Conservation (phyloP, 2,113 vertebrate species). For the Labrus mixtus region DNA sequence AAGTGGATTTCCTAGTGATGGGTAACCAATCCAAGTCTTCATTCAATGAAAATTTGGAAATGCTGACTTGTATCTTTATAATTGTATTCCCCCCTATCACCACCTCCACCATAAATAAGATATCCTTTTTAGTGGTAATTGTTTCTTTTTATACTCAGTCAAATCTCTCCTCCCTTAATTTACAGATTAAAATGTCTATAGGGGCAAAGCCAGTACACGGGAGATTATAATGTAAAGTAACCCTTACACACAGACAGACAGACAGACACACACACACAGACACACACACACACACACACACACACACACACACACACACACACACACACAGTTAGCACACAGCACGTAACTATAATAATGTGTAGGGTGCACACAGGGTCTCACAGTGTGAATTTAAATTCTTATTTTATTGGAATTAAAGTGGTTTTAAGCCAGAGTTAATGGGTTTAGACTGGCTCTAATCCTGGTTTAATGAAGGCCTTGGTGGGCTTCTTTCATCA, state of each 20-base stretch:
- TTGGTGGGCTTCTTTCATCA: constrained; percentile 81
- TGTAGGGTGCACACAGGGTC: constrained; percentile 33
- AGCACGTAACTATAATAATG: constrained; percentile 33
- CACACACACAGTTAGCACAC: constrained; percentile 11
- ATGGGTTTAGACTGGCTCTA: constrained; percentile 83
- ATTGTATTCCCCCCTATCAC: too few species aligned
- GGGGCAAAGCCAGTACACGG: constrained; percentile 14
- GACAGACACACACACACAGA: constrained; percentile 13
- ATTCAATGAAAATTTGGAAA: too few species aligned
- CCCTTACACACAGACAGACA: background rate
- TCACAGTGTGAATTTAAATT: constrained; percentile 81
- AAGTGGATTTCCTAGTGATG: too few species aligned
- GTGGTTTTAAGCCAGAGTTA: constrained; percentile 76
- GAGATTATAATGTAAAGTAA: constrained; percentile 46
- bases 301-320: background rate
- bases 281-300: constrained; percentile 7
- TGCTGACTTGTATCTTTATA: too few species aligned
- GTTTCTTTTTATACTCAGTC: constrained; percentile 32
- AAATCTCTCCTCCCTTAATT: constrained; percentile 31
- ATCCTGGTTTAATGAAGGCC: constrained; percentile 95
- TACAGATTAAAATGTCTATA: constrained; percentile 26
- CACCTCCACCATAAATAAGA: background rate
- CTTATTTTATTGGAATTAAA: constrained; percentile 80
- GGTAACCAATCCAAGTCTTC: too few species aligned
- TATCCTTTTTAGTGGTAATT: constrained; percentile 49